Evolutionary conservation across 2,888 invertebrate species (phyloP).

Genomic region (Colletes collaris): DNA sequence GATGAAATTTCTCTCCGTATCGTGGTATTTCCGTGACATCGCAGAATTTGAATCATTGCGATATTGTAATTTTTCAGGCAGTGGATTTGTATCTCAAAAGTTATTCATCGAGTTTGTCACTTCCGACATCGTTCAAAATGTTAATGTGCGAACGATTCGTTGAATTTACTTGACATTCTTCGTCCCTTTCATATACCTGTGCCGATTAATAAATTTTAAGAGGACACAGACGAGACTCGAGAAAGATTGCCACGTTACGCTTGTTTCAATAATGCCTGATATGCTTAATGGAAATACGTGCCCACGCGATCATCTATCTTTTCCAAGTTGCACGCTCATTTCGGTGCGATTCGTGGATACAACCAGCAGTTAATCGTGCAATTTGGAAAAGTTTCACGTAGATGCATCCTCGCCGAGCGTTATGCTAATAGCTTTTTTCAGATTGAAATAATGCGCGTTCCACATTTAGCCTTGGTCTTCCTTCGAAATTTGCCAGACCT

Average conservation of each 20-base stretch:
- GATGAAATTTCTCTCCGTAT: too few species aligned
- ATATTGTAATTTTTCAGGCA: not conserved
- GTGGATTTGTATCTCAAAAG: not conserved
- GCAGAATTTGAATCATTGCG: not conserved
- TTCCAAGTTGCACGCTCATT: not conserved
- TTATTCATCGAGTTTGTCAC: not conserved
- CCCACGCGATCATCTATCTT: not conserved
- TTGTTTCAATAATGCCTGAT: not conserved
- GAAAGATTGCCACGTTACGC: not conserved
- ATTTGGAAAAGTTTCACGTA: conserved; percentile 69
- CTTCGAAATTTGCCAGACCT: not conserved
- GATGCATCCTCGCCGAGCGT: conserved; percentile 55
- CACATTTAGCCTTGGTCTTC: not conserved
- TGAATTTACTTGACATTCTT: conserved; percentile 29
- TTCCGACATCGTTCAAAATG: conserved; percentile 26
- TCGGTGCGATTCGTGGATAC: not conserved
- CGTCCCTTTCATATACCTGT: not conserved
- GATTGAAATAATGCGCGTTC: not conserved
- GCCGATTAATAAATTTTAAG: conserved; percentile 28
- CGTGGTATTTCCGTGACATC: too few species aligned
- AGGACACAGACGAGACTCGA: not conserved
- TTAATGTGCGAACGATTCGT: conserved; percentile 18
- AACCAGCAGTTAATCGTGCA: conserved; percentile 52
- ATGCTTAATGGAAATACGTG: not conserved
- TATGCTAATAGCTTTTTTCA: conserved; percentile 22